Evolutionary conservation across 2,113 vertebrate species (phyloP).

Genomic region (Rhabdornis inornatus): DNA sequence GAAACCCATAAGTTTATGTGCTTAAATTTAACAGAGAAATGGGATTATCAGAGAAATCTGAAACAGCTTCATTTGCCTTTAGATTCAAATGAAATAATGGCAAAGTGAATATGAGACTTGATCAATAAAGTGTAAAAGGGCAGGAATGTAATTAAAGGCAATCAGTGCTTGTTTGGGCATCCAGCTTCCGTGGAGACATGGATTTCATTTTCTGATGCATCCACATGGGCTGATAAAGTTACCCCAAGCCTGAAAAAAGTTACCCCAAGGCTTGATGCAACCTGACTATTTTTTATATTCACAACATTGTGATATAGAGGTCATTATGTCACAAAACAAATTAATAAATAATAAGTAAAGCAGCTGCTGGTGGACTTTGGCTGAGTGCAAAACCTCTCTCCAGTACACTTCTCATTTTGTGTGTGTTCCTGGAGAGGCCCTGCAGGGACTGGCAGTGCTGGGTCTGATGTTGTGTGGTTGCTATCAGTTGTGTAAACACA

Average conservation of each 20-base stretch:
- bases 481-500: not conserved
- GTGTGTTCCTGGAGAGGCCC: accelerated
- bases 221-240: not conserved
- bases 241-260: not conserved
- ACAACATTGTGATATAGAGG: accelerated
- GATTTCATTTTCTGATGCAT: not conserved
- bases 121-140: conserved; percentile 18
- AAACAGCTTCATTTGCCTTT: not conserved
- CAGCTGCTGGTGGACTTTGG: not conserved
- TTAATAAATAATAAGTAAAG: not conserved
- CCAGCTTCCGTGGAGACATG: not conserved
- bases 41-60: not conserved
- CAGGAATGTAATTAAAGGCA: not conserved
- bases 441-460: not conserved
- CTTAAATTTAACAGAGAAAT: not conserved
- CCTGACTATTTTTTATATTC: not conserved
- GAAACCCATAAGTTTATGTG: not conserved
- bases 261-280: not conserved
- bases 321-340: not conserved
- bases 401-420: accelerated
- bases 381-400: accelerated
- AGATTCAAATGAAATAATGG: not conserved
- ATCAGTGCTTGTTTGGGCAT: not conserved
- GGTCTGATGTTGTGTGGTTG: accelerated
- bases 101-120: not conserved